phyloP scores from a whole-genome alignment of 2,888 invertebrate genomes.

The Platerodrilus igneus region DNA sequence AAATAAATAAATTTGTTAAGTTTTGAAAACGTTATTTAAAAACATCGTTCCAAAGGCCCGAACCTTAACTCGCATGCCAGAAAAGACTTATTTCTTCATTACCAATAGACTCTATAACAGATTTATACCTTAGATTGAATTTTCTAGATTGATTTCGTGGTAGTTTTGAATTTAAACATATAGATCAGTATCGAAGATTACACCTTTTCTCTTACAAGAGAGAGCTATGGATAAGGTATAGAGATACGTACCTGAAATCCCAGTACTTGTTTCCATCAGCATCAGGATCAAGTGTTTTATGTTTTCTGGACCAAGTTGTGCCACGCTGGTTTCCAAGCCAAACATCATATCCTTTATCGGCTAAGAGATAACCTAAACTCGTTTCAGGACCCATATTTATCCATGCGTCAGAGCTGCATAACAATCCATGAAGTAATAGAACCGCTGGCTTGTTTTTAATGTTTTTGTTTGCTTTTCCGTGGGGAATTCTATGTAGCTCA shows the following conservation, averaged over 20 bases:
- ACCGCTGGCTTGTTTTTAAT: slow-evolving; percentile 50
- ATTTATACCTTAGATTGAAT: too few relatives aligned
- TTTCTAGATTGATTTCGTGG: too few relatives aligned
- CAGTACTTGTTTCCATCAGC: slow-evolving; percentile 54
- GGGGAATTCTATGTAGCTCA: slow-evolving; percentile 43
- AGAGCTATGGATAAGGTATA: too few relatives aligned
- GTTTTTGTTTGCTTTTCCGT: slow-evolving; percentile 24
- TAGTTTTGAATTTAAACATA: too few relatives aligned
- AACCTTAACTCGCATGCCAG: too few relatives aligned
- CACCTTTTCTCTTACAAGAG: too few relatives aligned
- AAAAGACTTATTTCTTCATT: too few relatives aligned
- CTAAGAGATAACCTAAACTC: slow-evolving; percentile 56
- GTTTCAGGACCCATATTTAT: slow-evolving; percentile 65
- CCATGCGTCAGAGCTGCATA: slow-evolving; percentile 70
- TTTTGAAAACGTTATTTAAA: too few relatives aligned
- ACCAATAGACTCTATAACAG: too few relatives aligned
- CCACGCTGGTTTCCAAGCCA: slow-evolving; percentile 83
- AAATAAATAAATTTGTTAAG: too few relatives aligned
- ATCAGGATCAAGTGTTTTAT: slow-evolving; percentile 48
- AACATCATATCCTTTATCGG: slow-evolving; percentile 68
- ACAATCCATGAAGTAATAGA: slow-evolving; percentile 67
- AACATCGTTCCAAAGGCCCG: too few relatives aligned
- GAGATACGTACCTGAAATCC: slow-evolving; percentile 52
- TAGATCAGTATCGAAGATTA: too few relatives aligned
- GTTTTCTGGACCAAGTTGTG: slow-evolving; percentile 60